A percentile compares a stretch with the other conserved stretches of the same genome.
phyloP scores from a whole-genome alignment of 2,797 vertebrate genomes.

The Sebastes variabilis region DNA sequence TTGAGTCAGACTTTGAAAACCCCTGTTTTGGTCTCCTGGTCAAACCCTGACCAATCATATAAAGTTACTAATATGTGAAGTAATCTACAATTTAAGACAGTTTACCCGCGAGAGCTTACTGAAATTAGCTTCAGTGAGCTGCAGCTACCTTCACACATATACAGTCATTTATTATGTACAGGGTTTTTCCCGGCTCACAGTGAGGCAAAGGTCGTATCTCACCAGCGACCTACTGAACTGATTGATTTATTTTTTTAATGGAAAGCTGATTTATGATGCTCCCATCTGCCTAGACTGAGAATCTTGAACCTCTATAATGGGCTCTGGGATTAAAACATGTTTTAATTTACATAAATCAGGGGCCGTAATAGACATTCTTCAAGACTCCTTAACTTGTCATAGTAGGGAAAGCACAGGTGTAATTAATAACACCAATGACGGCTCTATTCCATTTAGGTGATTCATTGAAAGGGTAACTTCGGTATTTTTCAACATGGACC shows the following conservation, averaged over 20 bases:
- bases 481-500: too few species aligned
- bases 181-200: not conserved
- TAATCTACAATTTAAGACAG: not conserved
- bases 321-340: not conserved
- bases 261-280: slow-evolving; percentile 1
- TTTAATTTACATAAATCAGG: not conserved
- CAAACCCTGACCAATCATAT: not conserved
- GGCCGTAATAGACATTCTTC: not conserved
- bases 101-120: not conserved
- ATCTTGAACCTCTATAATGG: not conserved
- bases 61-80: not conserved
- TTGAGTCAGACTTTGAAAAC: not conserved
- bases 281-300: not conserved
- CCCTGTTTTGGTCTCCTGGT: not conserved
- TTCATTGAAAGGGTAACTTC: not conserved
- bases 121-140: not conserved
- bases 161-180: not conserved
- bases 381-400: not conserved
- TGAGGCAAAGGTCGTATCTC: not conserved
- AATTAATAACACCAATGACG: not conserved
- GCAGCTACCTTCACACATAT: not conserved
- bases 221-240: not conserved
- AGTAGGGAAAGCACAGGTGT: not conserved
- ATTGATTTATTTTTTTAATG: slow-evolving; percentile 8
- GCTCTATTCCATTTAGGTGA: not conserved